Evolutionary conservation across 1,140 invertebrate species (phyloP).

Genomic region (Scaptomyza montana): DNA sequence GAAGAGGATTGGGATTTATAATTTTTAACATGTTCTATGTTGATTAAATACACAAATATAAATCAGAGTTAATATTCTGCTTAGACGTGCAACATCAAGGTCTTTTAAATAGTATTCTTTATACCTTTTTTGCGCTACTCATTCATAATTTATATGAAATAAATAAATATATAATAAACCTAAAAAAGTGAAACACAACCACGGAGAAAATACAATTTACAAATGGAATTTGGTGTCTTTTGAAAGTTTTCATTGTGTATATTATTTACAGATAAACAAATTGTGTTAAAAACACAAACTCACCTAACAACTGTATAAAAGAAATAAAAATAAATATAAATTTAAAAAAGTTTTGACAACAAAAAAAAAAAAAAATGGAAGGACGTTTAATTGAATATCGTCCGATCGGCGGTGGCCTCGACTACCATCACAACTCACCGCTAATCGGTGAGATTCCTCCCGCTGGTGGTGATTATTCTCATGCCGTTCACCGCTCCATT

Average conservation of each 20-base stretch:
- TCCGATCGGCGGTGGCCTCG: conserved; percentile 86
- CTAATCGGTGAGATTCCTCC: conserved; percentile 86
- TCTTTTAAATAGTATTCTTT: not conserved
- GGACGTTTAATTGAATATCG: conserved; percentile 86
- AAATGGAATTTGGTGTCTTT: too few species aligned
- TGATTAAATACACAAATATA: too few species aligned
- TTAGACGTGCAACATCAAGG: too few species aligned
- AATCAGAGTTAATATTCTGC: too few species aligned
- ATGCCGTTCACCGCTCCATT: conserved; percentile 88
- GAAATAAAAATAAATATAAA: conserved; percentile 8
- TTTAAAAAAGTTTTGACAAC: not conserved
- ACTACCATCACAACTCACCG: conserved; percentile 86
- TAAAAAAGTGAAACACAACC: too few species aligned
- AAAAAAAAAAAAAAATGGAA: conserved; percentile 84
- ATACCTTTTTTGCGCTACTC: not conserved
- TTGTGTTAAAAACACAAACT: not conserved
- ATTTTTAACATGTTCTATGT: too few species aligned
- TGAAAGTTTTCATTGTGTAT: too few species aligned
- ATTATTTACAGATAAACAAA: conserved; percentile 8
- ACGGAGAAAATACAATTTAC: too few species aligned
- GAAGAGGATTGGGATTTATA: too few species aligned
- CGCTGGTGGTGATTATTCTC: conserved; percentile 85
- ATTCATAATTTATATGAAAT: not conserved
- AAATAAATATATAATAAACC: too few species aligned
- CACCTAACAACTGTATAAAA: not conserved